These are phyloP conservation scores for Teleogryllus oceanicus DNA, from an alignment of 2,888 invertebrate species.

Conservation along the genomic window DNA sequence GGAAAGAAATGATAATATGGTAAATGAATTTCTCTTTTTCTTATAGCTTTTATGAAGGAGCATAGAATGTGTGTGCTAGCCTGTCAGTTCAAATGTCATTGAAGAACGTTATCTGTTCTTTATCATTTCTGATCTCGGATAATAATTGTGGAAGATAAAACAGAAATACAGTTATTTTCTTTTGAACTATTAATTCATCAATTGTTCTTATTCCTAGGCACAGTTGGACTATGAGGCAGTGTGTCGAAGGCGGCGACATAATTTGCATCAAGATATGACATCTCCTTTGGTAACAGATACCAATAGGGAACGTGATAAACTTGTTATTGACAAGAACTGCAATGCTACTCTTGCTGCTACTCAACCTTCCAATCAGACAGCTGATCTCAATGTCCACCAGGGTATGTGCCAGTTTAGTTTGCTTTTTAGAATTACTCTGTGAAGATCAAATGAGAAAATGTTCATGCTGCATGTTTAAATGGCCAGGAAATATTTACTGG, in stretches of 20 bases:
- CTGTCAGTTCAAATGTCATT: background rate
- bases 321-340: slow-evolving; percentile 60
- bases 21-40: background rate
- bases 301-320: slow-evolving; percentile 46
- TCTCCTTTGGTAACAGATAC: slow-evolving; percentile 61
- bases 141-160: too few relatives aligned
- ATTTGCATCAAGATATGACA: slow-evolving; percentile 51
- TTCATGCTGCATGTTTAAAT: too few relatives aligned
- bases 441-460: too few relatives aligned
- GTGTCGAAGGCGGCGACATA: slow-evolving; percentile 52
- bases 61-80: background rate
- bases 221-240: slow-evolving; percentile 55
- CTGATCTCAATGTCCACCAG: slow-evolving; percentile 29
- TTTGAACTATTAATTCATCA: background rate
- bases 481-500: too few relatives aligned
- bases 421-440: background rate
- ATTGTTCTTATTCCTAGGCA: slow-evolving; percentile 50
- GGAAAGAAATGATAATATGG: slow-evolving; percentile 32
- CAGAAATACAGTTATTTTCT: background rate
- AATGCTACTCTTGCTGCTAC: slow-evolving; percentile 57
- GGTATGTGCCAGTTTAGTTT: background rate
- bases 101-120: too few relatives aligned
- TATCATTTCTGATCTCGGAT: too few relatives aligned
- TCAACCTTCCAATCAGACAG: slow-evolving; percentile 26
- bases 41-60: background rate